Base-by-base conservation (phyloP, 2,888 invertebrate species). In the Auanema sp. region DNA sequence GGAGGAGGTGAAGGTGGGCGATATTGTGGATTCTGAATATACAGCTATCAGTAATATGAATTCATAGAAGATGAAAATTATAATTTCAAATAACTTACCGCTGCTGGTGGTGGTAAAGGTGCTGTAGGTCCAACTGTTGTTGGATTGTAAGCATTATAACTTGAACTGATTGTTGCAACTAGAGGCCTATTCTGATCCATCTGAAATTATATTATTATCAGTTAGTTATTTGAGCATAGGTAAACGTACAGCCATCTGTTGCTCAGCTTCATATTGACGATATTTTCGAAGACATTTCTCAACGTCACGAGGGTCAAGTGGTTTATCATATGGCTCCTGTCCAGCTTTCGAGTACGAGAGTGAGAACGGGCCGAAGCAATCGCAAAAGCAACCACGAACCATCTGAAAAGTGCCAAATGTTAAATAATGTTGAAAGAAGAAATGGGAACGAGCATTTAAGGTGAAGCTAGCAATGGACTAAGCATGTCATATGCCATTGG, bases 381-480 rank as follows among this genome's bases (percentile, higher is more conserved):
- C 76, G 60, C 76, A 76, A 64, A 71, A 75, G 55, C 72, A 72
- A 23, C 75, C 73, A 49, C 68, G 68, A 16, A 75, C 61, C 72
- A 75, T 76, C 75, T 75, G 68, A 49, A 71, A 65, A 23, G 41
- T 12, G 3, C 4, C 16, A 58, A 60, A 23, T 2, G 33, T 2
- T 25, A 12, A 50, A 23, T n/a, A n/a, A n/a, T n/a, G n/a, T n/a
- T n/a, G 33, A 33, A 5, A 33, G 33, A 33, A 33, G 33, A n/a
- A n/a, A n/a, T n/a, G n/a, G n/a, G n/a, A n/a, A n/a, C n/a, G n/a
- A n/a, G n/a, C n/a, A n/a, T n/a, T n/a, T n/a, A n/a, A n/a, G n/a
- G n/a, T n/a, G n/a, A n/a, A n/a, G n/a, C n/a, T n/a, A n/a, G n/a
- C n/a, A n/a, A n/a, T n/a, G n/a, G n/a, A n/a, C n/a, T 33, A 33